These are phyloP conservation scores for Rhodeus uyekii DNA, from an alignment of 2,797 vertebrate genomes.

Conservation along the genomic window DNA sequence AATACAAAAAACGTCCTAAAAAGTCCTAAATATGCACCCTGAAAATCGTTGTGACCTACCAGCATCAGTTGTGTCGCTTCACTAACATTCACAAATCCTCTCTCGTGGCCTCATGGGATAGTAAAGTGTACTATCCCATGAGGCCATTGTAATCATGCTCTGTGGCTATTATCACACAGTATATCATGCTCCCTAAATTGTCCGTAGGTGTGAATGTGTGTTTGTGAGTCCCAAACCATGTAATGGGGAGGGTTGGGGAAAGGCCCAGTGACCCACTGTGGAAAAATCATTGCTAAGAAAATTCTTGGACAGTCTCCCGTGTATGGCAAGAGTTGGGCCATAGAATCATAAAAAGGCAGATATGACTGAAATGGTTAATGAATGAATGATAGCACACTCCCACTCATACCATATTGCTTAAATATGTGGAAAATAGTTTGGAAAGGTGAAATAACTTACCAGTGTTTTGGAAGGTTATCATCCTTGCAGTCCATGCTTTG, in stretches of 20 bases:
- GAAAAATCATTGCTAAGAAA: background rate
- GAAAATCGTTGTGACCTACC: too few relatives aligned
- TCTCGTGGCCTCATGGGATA: too few relatives aligned
- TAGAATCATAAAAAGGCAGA: background rate
- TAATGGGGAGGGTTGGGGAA: background rate
- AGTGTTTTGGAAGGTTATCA: constrained; percentile 14
- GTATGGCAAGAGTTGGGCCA: background rate
- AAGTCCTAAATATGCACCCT: too few relatives aligned
- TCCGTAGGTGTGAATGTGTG: background rate
- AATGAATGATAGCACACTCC: background rate
- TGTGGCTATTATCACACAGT: background rate
- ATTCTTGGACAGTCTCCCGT: background rate
- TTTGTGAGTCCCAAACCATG: background rate
- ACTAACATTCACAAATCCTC: too few relatives aligned
- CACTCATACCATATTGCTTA: background rate
- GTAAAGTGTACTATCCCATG: too few relatives aligned
- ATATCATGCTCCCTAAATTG: background rate
- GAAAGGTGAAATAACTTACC: background rate
- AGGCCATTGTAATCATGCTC: background rate
- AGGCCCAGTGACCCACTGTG: background rate
- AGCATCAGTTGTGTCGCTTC: too few relatives aligned
- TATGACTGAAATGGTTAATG: background rate
- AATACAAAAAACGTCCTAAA: too few relatives aligned
- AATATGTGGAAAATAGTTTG: too few relatives aligned
- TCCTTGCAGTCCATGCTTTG: background rate